These are phyloP conservation scores for Chromobotia macracanthus DNA, from an alignment of 2,797 vertebrate genomes.

Conservation along the genomic window DNA sequence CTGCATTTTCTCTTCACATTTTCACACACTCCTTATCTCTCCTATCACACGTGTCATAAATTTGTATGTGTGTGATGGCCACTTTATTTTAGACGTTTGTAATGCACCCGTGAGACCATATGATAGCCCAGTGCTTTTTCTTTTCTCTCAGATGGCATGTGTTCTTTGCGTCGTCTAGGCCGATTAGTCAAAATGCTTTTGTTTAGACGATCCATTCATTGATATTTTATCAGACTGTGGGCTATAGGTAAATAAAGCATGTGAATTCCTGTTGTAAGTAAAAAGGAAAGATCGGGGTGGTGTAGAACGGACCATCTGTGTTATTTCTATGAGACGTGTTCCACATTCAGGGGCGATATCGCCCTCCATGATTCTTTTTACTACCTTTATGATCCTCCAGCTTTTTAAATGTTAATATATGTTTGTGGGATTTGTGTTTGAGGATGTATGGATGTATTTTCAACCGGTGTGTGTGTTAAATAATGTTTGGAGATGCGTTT, in stretches of 20 bases:
- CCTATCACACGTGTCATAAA: not conserved
- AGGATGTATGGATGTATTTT: conserved; percentile 40
- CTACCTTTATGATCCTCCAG: conserved; percentile 21
- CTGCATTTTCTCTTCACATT: conserved; percentile 15
- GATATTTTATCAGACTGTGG: conserved; percentile 20
- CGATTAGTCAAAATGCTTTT: not conserved
- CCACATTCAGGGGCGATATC: conserved; percentile 53
- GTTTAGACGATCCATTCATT: not conserved
- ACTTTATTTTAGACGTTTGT: too few relatives aligned
- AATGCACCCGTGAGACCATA: conserved; percentile 39
- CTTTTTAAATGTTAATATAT: conserved; percentile 60
- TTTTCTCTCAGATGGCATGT: conserved; percentile 3
- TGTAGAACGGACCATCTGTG: conserved; percentile 61
- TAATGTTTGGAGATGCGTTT: conserved; percentile 66
- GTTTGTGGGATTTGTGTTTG: conserved; percentile 48
- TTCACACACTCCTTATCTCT: conserved; percentile 24
- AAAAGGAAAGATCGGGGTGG: conserved; percentile 70
- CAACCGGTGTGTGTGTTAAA: conserved; percentile 48
- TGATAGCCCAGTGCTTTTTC: conserved; percentile 19
- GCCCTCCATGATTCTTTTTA: conserved; percentile 15
- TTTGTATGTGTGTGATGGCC: conserved; percentile 12
- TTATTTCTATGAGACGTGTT: conserved; percentile 55
- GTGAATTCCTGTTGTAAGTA: conserved; percentile 39
- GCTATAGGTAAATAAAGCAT: conserved; percentile 44
- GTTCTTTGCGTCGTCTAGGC: not conserved